Evolutionary conservation across 1,140 invertebrate genomes (phyloP).

Genomic region (Saxidomus purpurata): DNA sequence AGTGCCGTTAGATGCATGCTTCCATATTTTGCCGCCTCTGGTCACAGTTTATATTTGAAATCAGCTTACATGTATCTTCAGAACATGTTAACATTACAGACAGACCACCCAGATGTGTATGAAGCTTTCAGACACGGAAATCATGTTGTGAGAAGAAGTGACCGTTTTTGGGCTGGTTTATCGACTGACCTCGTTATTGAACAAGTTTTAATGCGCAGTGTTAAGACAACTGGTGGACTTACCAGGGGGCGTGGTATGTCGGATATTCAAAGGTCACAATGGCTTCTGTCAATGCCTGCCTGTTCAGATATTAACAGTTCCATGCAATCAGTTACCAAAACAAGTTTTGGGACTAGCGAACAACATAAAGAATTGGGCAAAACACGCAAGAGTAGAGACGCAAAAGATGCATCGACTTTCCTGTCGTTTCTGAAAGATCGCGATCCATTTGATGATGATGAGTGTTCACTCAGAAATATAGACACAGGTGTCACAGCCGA

Average conservation of each 20-base stretch:
- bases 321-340: slow-evolving; percentile 61
- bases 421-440: slow-evolving; percentile 33
- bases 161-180: slow-evolving; percentile 85
- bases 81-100: slow-evolving; percentile 83
- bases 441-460: slow-evolving; percentile 51
- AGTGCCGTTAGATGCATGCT: slow-evolving; percentile 81
- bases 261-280: not conserved
- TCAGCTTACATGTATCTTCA: slow-evolving; percentile 86
- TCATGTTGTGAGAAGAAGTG: slow-evolving; percentile 53
- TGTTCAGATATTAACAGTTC: slow-evolving; percentile 35
- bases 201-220: slow-evolving; percentile 74
- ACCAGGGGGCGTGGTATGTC: slow-evolving; percentile 47
- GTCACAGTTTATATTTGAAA: slow-evolving; percentile 88
- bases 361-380: slow-evolving; percentile 65
- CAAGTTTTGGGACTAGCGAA: slow-evolving; percentile 65
- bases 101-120: slow-evolving; percentile 41
- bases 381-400: slow-evolving; percentile 40
- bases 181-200: slow-evolving; percentile 81
- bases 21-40: slow-evolving; percentile 85
- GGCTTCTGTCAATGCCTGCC: slow-evolving; percentile 38
- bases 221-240: slow-evolving; percentile 84
- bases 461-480: slow-evolving; percentile 59
- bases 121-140: not conserved
- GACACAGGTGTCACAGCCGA: slow-evolving; percentile 61
- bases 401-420: slow-evolving; percentile 51